Evolutionary conservation across 2,113 vertebrate genomes (phyloP), one percentile per base, ranked within the genome.

Genomic region (Dendrocopos noguchii): DNA sequence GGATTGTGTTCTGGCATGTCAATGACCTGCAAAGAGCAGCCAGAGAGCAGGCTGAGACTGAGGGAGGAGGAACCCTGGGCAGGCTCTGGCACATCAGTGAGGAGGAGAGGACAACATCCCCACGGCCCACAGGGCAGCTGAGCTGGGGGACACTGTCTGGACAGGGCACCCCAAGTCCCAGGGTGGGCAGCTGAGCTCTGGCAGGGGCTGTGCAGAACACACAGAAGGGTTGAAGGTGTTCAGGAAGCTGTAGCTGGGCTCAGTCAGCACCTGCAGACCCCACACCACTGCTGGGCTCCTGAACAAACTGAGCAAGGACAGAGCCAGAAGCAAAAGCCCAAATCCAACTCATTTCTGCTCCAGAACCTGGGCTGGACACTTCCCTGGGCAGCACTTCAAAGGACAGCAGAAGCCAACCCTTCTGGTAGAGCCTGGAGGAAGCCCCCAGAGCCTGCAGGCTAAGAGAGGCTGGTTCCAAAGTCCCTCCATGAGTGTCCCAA

Each of bases 1-100:
- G 99, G 98, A 92, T 99, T 99, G 94, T 99, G 99, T 84, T 99
- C 99, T 3, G 99, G 99, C 99, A 99, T 99, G 93, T 99, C 99
- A 85, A 99, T 98, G 88, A 99, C 99, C 99, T 99, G 95, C 20
- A 14, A 57, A 60, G 65, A 72, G 33, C 80, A 94, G 84, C 31
- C 8, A 27, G 68, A 84, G 36, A 76, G 29, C 29, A 36, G 57
- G 24, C 6, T 55, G 56, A 59, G 71, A 67, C 29, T 19, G 18
- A 59, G 24, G 61, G 31, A 89, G 59, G 6, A 80, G 0, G 14
- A 44, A 63, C 28, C 39, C 29, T 55, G 81, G 46, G 55, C 34
- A 79, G 19, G 39, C 31, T 70, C 28, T 34, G 44, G 72, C 53
- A 80, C 2, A 1, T 44, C 47, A 33, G 80, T 10, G 5, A 44